Conservation (phyloP, 2,888 invertebrate species). For the Terebella lapidaria region DNA sequence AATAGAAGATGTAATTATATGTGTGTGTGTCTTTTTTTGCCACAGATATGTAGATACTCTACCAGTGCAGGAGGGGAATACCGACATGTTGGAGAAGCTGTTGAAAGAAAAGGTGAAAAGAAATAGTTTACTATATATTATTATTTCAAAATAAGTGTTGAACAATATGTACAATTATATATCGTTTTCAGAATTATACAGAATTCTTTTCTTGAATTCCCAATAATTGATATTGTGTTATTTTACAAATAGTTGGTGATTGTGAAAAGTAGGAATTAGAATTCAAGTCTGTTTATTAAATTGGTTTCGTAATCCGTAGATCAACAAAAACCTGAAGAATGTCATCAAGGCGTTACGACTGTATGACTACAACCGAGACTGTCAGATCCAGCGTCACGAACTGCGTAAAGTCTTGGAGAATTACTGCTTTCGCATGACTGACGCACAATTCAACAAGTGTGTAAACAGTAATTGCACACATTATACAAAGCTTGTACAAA, state of each 20-base stretch:
- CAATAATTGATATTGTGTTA: background rate
- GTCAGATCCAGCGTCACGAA: constrained; percentile 47
- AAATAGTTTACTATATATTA: background rate
- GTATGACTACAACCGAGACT: constrained; percentile 51
- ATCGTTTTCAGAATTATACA: too few species aligned
- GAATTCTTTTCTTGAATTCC: background rate
- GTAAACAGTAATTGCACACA: too few species aligned
- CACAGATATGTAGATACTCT: background rate
- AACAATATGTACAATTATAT: too few species aligned
- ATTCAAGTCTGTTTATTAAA: too few species aligned
- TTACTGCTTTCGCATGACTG: constrained; percentile 46
- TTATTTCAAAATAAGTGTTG: too few species aligned
- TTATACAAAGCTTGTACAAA: too few species aligned
- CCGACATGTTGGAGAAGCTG: constrained; percentile 9
- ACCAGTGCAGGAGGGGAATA: background rate
- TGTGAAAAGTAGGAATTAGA: background rate
- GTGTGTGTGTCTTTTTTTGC: too few species aligned
- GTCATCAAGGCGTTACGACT: constrained; percentile 44
- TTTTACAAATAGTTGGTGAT: background rate
- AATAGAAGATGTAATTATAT: too few species aligned
- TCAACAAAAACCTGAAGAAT: constrained; percentile 36
- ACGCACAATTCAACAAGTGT: constrained; percentile 50
- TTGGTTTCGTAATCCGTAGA: too few species aligned
- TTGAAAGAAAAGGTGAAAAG: background rate
- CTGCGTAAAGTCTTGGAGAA: constrained; percentile 47